Percentiles rank a stretch among this genome's conserved stretches.
These are phyloP conservation scores for Tetranychus truncatus DNA, from an alignment of 2,888 invertebrate genomes.

Conservation along the genomic window DNA sequence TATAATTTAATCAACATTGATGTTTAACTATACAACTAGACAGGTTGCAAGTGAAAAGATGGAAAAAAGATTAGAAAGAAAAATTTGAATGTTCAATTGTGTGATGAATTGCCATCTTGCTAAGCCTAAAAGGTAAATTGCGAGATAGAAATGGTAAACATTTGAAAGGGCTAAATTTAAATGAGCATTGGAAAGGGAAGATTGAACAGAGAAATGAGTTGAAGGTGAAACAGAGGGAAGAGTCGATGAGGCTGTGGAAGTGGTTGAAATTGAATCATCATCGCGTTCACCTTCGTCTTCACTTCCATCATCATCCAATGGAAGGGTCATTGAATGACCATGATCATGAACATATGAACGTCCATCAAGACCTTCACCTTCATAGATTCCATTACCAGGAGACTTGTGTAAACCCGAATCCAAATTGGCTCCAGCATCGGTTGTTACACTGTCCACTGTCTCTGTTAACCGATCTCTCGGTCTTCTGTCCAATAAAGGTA, in stretches of 20 bases:
- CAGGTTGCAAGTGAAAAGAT: too few relatives aligned
- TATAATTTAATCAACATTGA: background rate
- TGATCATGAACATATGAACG: background rate
- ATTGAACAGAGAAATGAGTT: background rate
- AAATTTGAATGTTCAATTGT: background rate
- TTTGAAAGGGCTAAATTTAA: background rate
- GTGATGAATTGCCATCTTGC: background rate
- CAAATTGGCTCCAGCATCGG: background rate
- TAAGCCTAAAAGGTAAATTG: background rate
- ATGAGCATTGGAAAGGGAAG: background rate
- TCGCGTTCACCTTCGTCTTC: conserved; percentile 4
- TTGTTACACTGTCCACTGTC: background rate
- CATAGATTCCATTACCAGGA: background rate
- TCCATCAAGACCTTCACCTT: background rate
- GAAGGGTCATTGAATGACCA: background rate
- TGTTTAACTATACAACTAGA: background rate
- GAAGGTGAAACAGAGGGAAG: background rate
- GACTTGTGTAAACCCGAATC: background rate
- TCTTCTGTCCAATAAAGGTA: background rate
- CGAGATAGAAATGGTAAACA: background rate
- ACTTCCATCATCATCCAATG: conserved; percentile 5
- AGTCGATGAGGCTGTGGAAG: background rate
- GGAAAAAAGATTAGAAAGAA: too few relatives aligned
- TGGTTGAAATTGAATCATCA: conserved; percentile 3
- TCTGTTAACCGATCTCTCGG: background rate